Percentiles rank a stretch among this genome's conserved stretches.
These are phyloP conservation scores for Cancer borealis DNA, from an alignment of 2,888 invertebrate genomes.

Conservation along the genomic window DNA sequence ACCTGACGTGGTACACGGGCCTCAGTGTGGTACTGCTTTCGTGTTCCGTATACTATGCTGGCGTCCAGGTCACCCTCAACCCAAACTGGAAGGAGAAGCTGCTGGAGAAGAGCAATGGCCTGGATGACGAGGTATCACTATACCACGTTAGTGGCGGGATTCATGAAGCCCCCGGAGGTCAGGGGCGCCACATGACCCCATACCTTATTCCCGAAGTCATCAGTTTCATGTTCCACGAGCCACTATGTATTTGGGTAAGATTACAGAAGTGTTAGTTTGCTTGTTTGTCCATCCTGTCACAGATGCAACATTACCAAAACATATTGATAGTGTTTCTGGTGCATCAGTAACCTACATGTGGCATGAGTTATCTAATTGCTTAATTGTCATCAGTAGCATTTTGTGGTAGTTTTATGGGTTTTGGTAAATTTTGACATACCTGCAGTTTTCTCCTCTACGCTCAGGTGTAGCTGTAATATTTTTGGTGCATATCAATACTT, in stretches of 20 bases:
- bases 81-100: conserved; percentile 85
- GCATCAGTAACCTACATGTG: not conserved
- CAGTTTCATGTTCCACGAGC: conserved; percentile 88
- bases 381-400: not conserved
- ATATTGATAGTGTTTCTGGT: not conserved
- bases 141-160: conserved; percentile 60
- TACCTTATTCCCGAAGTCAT: conserved; percentile 79
- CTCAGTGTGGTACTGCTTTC: conserved; percentile 88
- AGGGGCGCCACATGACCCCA: conserved; percentile 73
- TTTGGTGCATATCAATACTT: not conserved
- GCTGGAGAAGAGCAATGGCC: conserved; percentile 78
- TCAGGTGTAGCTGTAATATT: not conserved
- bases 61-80: conserved; percentile 85
- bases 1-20: conserved; percentile 88
- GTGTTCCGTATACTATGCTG: conserved; percentile 87
- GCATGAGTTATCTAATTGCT: not conserved
- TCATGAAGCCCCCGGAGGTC: conserved; percentile 30
- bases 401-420: not conserved
- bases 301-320: not conserved
- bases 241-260: conserved; percentile 91
- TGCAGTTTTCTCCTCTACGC: no score
- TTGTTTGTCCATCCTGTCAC: not conserved
- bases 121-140: conserved; percentile 69
- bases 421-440: not conserved
- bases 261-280: not conserved